phyloP scores from a whole-genome alignment of 1,140 invertebrate genomes.

The Drosophila arizonae region DNA sequence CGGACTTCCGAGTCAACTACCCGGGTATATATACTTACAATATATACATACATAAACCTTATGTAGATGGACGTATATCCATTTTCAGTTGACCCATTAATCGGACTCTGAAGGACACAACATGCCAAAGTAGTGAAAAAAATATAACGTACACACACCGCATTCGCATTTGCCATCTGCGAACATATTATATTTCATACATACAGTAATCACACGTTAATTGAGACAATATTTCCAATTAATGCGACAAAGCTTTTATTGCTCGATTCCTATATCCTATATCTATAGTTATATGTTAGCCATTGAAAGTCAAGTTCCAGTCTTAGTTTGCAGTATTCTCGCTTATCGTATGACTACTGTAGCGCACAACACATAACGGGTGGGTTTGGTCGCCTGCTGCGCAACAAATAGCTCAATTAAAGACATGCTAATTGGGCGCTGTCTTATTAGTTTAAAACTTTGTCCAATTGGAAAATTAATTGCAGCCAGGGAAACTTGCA shows the following conservation, averaged over 20 bases:
- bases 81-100: slow-evolving; percentile 16
- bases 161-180: background rate
- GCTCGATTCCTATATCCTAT: too few species aligned
- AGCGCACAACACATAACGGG: background rate
- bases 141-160: background rate
- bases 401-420: background rate
- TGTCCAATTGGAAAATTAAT: background rate
- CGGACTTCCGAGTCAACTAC: background rate
- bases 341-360: background rate
- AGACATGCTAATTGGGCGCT: slow-evolving; percentile 3
- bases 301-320: too few species aligned
- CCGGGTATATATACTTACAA: background rate
- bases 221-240: background rate
- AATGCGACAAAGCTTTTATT: too few species aligned
- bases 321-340: background rate
- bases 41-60: too few species aligned
- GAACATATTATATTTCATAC: background rate
- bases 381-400: too few species aligned
- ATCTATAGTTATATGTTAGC: too few species aligned
- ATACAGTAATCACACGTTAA: background rate
- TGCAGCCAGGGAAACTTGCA: background rate
- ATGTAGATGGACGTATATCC: too few species aligned
- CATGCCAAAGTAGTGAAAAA: background rate
- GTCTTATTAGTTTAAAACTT: background rate
- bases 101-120: slow-evolving; percentile 8